Evolutionary conservation across 1,140 invertebrate genomes (phyloP).

Genomic region (Drosophila micromelanica): DNA sequence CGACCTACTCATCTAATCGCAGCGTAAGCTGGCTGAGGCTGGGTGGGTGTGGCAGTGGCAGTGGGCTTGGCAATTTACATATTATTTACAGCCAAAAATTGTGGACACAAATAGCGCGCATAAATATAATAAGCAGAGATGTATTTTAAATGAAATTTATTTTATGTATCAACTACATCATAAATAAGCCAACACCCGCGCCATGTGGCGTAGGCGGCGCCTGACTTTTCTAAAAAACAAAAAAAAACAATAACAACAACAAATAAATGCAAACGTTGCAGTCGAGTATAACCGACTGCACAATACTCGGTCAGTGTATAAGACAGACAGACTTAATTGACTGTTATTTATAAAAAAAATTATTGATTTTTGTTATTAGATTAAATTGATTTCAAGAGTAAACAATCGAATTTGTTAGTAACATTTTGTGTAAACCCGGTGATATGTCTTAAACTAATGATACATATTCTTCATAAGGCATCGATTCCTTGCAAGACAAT

Average conservation of each 20-base stretch:
- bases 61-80: conserved; percentile 25
- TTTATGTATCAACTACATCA: conserved; percentile 78
- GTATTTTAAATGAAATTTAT: conserved; percentile 75
- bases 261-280: background rate
- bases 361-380: too few relatives aligned
- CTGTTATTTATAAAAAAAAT: too few relatives aligned
- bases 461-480: too few relatives aligned
- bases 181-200: conserved; percentile 72
- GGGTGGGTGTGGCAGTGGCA: background rate
- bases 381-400: too few relatives aligned
- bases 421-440: too few relatives aligned
- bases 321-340: too few relatives aligned
- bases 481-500: too few relatives aligned
- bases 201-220: conserved; percentile 43
- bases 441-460: too few relatives aligned
- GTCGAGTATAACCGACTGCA: too few relatives aligned
- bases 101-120: conserved; percentile 45
- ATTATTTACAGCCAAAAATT: conserved; percentile 39
- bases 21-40: background rate
- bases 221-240: conserved; percentile 1
- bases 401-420: too few relatives aligned
- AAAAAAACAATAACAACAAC: background rate
- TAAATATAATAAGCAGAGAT: conserved; percentile 48
- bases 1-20: too few relatives aligned
- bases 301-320: too few relatives aligned